Base-by-base conservation (phyloP, 2,888 invertebrate species). In the Drosophila fungiperda region DNA sequence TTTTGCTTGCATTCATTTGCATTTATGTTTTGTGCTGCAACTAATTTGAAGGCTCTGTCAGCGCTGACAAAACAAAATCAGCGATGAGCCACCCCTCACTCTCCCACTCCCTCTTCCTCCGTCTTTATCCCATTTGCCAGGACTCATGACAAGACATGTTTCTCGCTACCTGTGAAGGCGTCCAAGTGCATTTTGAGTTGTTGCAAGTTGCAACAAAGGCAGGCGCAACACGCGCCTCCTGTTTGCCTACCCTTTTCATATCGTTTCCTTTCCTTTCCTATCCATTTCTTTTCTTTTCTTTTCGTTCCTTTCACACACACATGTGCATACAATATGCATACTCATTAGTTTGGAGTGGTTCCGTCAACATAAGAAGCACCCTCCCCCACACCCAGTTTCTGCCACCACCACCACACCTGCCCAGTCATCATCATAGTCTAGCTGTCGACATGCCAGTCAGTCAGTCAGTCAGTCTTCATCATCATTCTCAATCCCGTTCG, bases 301-400 rank as follows among this genome's bases (percentile, higher is more conserved):
- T 45, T 8, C 38, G 26, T 60, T 23, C 17, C 29, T 48, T 64
- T 61, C 68, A 62, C 83, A 78, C 70, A 76, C 66, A 63, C 81
- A 81, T 78, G 76, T 82, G 82, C 86, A 87, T 87, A 85, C 89
- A 89, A 85, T 89, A 89, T 87, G 90, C 89, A 89, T 84, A 87
- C 91, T 90, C 90, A 91, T 90, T 91, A 91, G 89, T 90, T 90
- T 90, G 86, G 91, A 90, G 91, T 91, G 89, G 86, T 83, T 90
- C 77, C 86, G 82, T 87, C 83, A 91, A 90, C 91, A 89, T 70
- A 73, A 79, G 79, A 81, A 72, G 60, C 45, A 45, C 45, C 42
- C 20, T 36, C 7, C 36, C 36, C 23, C 36, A 32, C 36, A n/a
- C 6, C 29, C 48, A 15, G 2, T 26, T 26, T 26, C 26, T 26